phyloP scores from a whole-genome alignment of 2,797 vertebrate genomes.

The Gallirallus australis region DNA sequence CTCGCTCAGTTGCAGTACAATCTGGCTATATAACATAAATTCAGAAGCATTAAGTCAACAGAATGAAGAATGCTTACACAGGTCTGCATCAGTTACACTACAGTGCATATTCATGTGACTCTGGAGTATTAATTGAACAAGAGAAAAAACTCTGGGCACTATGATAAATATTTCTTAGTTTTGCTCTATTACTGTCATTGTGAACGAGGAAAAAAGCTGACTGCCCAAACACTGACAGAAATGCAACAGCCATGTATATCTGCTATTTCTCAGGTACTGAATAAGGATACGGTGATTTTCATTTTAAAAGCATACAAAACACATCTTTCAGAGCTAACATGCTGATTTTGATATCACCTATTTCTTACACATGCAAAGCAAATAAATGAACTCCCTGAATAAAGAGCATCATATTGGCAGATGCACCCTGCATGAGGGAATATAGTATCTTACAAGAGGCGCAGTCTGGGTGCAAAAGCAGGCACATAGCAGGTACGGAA shows the following conservation, averaged over 20 bases:
- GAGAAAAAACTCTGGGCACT: neutral
- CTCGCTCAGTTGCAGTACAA: constrained; percentile 84
- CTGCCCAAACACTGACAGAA: neutral
- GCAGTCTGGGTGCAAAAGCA: neutral
- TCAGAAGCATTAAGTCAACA: neutral
- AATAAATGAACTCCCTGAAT: neutral
- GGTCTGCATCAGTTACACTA: neutral
- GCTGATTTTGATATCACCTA: neutral
- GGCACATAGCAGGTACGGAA: neutral
- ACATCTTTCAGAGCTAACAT: neutral
- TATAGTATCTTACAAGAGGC: neutral
- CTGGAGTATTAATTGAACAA: neutral
- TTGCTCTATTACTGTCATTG: neutral
- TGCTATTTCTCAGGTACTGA: neutral
- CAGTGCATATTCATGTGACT: neutral
- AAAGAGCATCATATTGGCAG: neutral
- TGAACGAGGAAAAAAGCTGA: neutral
- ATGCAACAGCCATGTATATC: rapidly evolving
- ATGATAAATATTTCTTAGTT: neutral
- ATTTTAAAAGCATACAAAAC: neutral
- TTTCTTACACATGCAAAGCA: neutral
- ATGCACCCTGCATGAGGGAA: neutral
- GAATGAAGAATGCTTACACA: neutral
- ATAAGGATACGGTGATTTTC: neutral
- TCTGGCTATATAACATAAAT: constrained; percentile 75